These are phyloP conservation scores for Enhydra lutris DNA, from an alignment of 2,113 vertebrate genomes.

Conservation along the genomic window DNA sequence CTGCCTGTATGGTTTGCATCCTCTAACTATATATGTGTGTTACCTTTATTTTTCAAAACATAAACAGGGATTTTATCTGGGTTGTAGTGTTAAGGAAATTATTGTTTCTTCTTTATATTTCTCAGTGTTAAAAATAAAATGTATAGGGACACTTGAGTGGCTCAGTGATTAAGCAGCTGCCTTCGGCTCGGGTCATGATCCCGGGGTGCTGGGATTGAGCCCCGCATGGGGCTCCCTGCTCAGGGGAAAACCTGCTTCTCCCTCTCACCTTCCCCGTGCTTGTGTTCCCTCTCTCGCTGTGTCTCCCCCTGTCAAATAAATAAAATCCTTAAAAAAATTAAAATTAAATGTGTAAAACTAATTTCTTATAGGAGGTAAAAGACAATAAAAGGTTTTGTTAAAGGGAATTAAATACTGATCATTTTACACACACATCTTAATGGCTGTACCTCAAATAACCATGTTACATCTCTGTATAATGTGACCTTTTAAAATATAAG, in stretches of 20 bases:
- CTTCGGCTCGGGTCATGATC: too few species aligned
- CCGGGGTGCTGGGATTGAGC: too few species aligned
- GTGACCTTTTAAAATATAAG: not conserved
- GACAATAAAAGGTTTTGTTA: not conserved
- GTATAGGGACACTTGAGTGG: too few species aligned
- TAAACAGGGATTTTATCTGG: not conserved
- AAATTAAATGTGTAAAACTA: not conserved
- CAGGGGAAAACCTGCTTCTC: too few species aligned
- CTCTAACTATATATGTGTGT: not conserved
- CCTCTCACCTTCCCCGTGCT: too few species aligned
- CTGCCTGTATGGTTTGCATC: not conserved
- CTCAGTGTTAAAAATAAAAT: not conserved
- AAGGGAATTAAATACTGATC: not conserved
- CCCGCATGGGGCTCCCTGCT: too few species aligned
- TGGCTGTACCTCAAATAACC: not conserved
- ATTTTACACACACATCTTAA: not conserved
- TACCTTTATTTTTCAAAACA: not conserved
- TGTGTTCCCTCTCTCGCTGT: too few species aligned
- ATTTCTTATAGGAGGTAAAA: not conserved
- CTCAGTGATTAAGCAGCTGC: too few species aligned
- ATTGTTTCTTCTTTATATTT: not conserved
- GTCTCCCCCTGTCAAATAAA: too few species aligned
- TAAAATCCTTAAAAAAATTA: not conserved
- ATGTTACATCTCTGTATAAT: not conserved
- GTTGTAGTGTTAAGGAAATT: not conserved